Base-by-base conservation (phyloP, 2,888 invertebrate genomes). In the Luffia ferchaultella region DNA sequence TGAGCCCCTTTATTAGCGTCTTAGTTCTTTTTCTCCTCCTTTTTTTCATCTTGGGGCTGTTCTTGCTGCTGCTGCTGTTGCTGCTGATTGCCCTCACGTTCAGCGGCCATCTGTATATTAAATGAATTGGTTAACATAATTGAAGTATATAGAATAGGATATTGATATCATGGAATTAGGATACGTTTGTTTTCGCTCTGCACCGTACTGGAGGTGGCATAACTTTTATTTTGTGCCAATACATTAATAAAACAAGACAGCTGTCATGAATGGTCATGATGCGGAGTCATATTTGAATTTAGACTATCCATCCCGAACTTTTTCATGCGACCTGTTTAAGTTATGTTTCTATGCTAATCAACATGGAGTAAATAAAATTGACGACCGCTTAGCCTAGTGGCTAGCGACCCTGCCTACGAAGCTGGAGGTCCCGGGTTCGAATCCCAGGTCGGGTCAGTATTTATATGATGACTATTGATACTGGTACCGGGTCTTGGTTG, bases 101-200 rank as follows among this genome's bases (percentile, higher is more conserved):
- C 83, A 0, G 83, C 82, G 0, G 83, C 83, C 83, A 83, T 83
- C 83, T 78, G 56, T 20, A 18, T 30, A 45, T 1, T 46, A 42
- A 45, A 18, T n/a, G 9, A 7, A 2, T 7, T 7, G 20, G 30
- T 2, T 5, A 41, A 20, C 17, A 18, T 41, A 7, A 41, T 16
- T 48, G 3, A n/a, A n/a, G n/a, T n/a, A n/a, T n/a, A n/a, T n/a
- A n/a, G n/a, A n/a, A n/a, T n/a, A n/a, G n/a, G n/a, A n/a, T n/a
- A n/a, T 20, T 16, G 7, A 15, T 42, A 17, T 15, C 30, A 12
- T n/a, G 16, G 3, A 42, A 18, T 2, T 2, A 15, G 16, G 3
- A 42, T 2, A 2, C 15, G 16, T 2, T 16, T 18, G 12, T n/a
- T 41, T 16, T 18, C 3, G 12, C 1, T 5, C 2, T 46, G n/a